phyloP scores from a whole-genome alignment of 2,797 vertebrate genomes.

The Rhinichthys osculus region DNA sequence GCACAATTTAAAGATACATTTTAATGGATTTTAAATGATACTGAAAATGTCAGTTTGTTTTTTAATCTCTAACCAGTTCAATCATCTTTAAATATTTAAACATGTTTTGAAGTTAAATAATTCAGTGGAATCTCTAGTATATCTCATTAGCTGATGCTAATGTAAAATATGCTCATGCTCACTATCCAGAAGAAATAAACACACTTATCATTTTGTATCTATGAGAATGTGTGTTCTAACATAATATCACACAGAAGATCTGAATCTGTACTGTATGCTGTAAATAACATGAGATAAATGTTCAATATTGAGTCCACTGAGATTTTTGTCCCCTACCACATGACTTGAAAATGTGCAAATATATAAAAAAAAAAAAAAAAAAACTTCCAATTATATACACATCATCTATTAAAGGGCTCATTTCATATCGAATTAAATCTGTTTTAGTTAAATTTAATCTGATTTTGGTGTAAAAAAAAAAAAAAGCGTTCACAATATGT shows the following conservation, averaged over 20 bases:
- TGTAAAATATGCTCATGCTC: neutral
- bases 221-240: neutral
- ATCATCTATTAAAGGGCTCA: neutral
- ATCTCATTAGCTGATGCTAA: neutral
- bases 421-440: neutral
- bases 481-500: neutral
- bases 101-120: neutral
- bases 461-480: too few species aligned
- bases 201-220: neutral
- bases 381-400: neutral
- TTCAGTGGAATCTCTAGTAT: neutral
- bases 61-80: neutral
- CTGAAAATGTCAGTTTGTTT: neutral
- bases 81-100: slow-evolving; percentile 1
- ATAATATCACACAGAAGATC: neutral
- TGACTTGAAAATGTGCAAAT: neutral
- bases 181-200: neutral
- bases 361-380: neutral
- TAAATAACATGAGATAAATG: slow-evolving; percentile 3
- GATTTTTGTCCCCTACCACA: neutral
- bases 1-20: neutral
- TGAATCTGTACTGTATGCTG: neutral
- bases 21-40: neutral
- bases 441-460: neutral
- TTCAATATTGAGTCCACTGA: neutral